Percentiles rank a stretch among this genome's conserved stretches.
These are phyloP conservation scores for Electrona antarctica DNA, from an alignment of 2,113 vertebrate genomes.

Conservation along the genomic window DNA sequence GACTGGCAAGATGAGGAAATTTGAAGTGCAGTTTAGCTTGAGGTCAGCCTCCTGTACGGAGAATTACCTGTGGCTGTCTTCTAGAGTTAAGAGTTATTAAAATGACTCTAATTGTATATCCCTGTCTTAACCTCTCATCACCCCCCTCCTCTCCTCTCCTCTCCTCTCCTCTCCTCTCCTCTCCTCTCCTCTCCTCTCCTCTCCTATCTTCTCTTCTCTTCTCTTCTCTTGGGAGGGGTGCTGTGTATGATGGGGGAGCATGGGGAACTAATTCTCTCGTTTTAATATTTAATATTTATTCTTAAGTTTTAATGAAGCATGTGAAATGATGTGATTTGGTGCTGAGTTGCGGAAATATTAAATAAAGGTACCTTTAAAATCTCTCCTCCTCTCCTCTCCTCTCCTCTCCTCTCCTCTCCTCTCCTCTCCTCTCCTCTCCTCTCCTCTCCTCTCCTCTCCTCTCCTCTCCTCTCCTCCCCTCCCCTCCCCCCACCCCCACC, in stretches of 20 bases:
- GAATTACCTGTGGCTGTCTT: slow-evolving; percentile 38
- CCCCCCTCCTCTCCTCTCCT: neutral
- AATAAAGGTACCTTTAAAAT: neutral
- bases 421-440: neutral
- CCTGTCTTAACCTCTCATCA: slow-evolving; percentile 1
- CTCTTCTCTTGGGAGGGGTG: too few species aligned
- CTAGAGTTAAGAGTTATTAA: slow-evolving; percentile 42
- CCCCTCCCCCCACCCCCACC: neutral
- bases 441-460: slow-evolving; percentile 1
- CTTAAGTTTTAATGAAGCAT: too few species aligned
- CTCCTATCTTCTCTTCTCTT: neutral
- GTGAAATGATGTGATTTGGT: too few species aligned
- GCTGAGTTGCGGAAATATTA: too few species aligned
- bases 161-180: neutral
- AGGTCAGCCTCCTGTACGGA: slow-evolving; percentile 45
- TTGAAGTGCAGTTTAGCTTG: slow-evolving; percentile 61
- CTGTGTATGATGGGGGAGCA: too few species aligned
- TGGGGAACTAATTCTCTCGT: too few species aligned
- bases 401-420: neutral
- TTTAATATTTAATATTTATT: too few species aligned
- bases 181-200: neutral
- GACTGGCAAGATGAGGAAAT: slow-evolving; percentile 48
- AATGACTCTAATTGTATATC: slow-evolving; percentile 43
- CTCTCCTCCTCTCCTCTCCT: neutral
- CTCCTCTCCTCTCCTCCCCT: neutral